These are phyloP conservation scores for Ibidorhyncha struthersii DNA, from an alignment of 2,113 vertebrate species.

Conservation along the genomic window DNA sequence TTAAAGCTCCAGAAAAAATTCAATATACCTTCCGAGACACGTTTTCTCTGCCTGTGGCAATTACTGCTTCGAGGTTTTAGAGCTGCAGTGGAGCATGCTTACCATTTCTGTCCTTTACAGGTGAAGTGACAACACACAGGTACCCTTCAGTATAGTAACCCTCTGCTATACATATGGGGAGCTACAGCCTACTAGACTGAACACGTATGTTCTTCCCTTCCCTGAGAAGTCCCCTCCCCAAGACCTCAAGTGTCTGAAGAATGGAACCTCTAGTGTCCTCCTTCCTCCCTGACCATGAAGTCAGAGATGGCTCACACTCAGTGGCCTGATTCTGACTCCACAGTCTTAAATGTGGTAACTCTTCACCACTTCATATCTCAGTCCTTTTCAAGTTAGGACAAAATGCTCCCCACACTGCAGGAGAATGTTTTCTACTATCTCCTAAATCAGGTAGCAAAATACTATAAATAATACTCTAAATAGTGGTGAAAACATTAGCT, in stretches of 20 bases:
- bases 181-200: background rate
- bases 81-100: background rate
- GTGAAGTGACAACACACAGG: background rate
- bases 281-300: background rate
- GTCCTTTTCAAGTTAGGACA: background rate
- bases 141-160: background rate
- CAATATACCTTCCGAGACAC: background rate
- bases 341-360: background rate
- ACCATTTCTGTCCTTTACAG: background rate
- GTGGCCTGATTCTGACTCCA: background rate
- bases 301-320: background rate
- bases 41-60: background rate
- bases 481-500: background rate
- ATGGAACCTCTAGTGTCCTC: too few species aligned
- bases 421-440: background rate
- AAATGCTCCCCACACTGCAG: background rate
- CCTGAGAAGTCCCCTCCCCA: background rate
- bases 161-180: background rate
- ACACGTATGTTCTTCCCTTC: background rate
- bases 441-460: background rate
- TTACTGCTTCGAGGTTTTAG: background rate
- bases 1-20: background rate
- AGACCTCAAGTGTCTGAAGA: background rate
- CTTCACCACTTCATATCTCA: background rate
- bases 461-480: background rate